Evolutionary conservation across 1,140 invertebrate genomes (phyloP), one percentile per base, ranked within the genome.

Genomic region (Drosophila obscura): DNA sequence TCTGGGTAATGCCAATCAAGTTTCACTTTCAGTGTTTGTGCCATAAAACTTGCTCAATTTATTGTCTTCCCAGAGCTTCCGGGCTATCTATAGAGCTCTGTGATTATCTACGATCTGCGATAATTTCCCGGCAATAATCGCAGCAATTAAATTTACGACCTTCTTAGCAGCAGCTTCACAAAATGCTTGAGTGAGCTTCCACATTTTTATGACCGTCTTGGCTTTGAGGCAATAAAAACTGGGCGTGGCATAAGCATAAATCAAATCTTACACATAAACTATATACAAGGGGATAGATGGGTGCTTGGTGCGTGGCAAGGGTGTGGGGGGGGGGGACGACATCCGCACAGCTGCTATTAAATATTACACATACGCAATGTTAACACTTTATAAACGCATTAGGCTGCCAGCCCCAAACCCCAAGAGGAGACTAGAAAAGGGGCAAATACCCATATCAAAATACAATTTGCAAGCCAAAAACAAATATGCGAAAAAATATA

Each of bases 351-450:
- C 62, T 80, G 81, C 73, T 48, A 74, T 80, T 85, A 85, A 87
- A 81, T 82, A 77, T 87, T 76, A 68, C 79, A 72, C 67, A 88
- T 79, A 87, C 83, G 72, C 66, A 69, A 64, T 77, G 83, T 87
- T 88, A 88, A 74, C 83, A 88, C 79, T 88, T 87, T 83, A 88
- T 88, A 88, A 88, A 77, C 72, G 65, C 83, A 87, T 88, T 88
- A 85, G 76, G 56, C 2, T 4, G 0, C 9, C 9, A 4, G 35
- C 35, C 56, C 19, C 43, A 11, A 1, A 1, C 31, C 11, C 15
- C 58, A 41, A 11, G 8, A 11, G 31, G 4, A 11, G 31, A 26
- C 26, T 31, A 35, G 39, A 45, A 73, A 43, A 46, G 15, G 49
- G 57, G 15, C 16, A 67, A 61, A 66, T 66, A 49, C 64, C 31